Evolutionary conservation across 2,888 invertebrate genomes (phyloP).

Genomic region (Orthosia incerta): DNA sequence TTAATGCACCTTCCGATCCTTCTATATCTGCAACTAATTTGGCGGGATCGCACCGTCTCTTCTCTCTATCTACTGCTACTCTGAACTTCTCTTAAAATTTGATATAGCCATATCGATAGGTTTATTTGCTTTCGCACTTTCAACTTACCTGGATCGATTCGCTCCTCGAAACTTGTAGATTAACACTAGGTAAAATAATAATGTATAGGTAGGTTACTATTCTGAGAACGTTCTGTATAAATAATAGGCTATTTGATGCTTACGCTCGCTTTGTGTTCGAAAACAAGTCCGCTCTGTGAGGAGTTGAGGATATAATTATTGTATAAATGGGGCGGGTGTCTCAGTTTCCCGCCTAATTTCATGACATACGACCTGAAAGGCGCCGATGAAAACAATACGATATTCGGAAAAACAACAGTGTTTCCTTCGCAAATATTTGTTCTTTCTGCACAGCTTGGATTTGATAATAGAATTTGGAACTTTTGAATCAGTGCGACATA

Average conservation of each 20-base stretch:
- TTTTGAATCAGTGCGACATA: constrained; percentile 28
- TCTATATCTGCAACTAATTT: constrained; percentile 68
- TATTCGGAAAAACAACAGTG: constrained; percentile 28
- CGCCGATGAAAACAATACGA: constrained; percentile 34
- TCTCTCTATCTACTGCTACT: constrained; percentile 57
- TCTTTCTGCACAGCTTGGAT: constrained; percentile 1
- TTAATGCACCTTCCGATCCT: constrained; percentile 67
- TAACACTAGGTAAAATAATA: constrained; percentile 49
- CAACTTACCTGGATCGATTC: constrained; percentile 64
- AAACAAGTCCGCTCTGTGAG: constrained; percentile 39
- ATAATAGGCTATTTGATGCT: constrained; percentile 37
- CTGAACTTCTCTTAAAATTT: constrained; percentile 53
- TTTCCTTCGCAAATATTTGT: constrained; percentile 24
- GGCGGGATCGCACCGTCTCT: constrained; percentile 64
- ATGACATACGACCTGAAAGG: constrained; percentile 36
- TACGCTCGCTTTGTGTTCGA: constrained; percentile 43
- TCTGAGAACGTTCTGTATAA: constrained; percentile 23
- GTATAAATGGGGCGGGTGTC: constrained; percentile 47
- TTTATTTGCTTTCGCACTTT: constrained; percentile 57
- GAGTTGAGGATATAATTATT: constrained; percentile 46
- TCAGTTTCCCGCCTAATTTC: constrained; percentile 67
- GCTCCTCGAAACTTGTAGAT: constrained; percentile 50
- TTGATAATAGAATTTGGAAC: constrained; percentile 19
- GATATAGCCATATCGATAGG: constrained; percentile 43
- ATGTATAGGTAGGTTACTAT: constrained; percentile 30